Evolutionary conservation across 2,888 invertebrate species (phyloP).

Genomic region (Alitta virens): DNA sequence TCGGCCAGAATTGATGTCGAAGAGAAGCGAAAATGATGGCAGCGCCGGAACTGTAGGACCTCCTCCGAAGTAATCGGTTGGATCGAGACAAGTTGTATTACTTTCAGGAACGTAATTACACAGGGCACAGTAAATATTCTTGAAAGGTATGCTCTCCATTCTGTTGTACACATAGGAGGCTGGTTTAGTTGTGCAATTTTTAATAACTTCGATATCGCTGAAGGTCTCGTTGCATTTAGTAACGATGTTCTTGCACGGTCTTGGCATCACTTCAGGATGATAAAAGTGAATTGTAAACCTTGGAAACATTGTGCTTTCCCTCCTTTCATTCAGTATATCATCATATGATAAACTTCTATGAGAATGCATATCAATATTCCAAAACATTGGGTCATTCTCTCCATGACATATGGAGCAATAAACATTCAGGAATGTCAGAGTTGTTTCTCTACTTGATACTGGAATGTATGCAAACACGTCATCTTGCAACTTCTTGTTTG

Average conservation of each 20-base stretch:
- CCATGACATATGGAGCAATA: not conserved
- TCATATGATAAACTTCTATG: not conserved
- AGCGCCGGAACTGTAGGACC: not conserved
- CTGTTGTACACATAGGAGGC: not conserved
- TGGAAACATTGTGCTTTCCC: too few relatives aligned
- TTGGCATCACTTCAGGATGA: not conserved
- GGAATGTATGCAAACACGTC: not conserved
- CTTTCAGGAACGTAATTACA: not conserved
- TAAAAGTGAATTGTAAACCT: not conserved
- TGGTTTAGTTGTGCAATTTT: not conserved
- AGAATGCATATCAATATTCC: not conserved
- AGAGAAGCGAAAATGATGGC: not conserved
- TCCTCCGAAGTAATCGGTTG: not conserved
- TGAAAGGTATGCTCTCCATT: not conserved
- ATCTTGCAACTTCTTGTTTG: not conserved
- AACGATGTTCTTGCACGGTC: not conserved
- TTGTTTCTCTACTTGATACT: not conserved
- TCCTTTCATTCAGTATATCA: not conserved
- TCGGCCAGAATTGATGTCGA: conserved; percentile 2
- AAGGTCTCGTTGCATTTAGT: not conserved
- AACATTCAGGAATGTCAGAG: not conserved
- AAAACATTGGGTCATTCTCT: not conserved
- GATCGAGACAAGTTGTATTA: not conserved
- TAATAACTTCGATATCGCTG: not conserved
- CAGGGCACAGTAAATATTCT: conserved; percentile 7